phyloP scores from a whole-genome alignment of 1,140 invertebrate species.

The Heliconius hermathena region DNA sequence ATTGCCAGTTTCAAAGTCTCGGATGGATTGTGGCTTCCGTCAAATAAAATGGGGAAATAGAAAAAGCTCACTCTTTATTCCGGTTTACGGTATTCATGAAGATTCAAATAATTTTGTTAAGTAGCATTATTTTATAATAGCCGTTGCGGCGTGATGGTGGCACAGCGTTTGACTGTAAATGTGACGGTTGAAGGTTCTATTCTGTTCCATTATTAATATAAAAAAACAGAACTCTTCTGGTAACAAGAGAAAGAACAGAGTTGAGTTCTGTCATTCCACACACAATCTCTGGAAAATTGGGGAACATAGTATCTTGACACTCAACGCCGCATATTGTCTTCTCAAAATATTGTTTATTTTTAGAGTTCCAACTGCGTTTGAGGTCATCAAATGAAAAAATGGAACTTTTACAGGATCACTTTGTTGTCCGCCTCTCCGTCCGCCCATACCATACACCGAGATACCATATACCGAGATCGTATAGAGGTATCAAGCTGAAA shows the following conservation, averaged over 20 bases:
- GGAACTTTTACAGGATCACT: too few relatives aligned
- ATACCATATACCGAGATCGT: too few relatives aligned
- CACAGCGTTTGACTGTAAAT: background rate
- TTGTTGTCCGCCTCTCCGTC: too few relatives aligned
- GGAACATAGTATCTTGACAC: background rate
- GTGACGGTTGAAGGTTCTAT: background rate
- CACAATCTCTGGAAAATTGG: background rate
- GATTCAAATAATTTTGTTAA: background rate
- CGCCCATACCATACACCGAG: too few relatives aligned
- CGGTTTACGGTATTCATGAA: background rate
- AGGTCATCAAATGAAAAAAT: background rate
- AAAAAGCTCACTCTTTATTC: background rate
- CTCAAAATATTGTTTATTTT: too few relatives aligned
- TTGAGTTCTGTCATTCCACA: too few relatives aligned
- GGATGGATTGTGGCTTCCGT: conserved; percentile 5
- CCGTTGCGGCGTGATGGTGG: too few relatives aligned
- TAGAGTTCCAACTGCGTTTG: background rate
- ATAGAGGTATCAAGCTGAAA: too few relatives aligned
- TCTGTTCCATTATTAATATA: too few relatives aligned
- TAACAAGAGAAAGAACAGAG: too few relatives aligned
- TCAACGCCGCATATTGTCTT: too few relatives aligned
- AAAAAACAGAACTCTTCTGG: too few relatives aligned
- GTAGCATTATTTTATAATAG: background rate
- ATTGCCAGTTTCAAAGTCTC: background rate
- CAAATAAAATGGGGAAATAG: background rate